A percentile compares a stretch with the other conserved stretches of the same genome.
phyloP scores from a whole-genome alignment of 2,113 vertebrate species.

The Sinosuthora webbiana region DNA sequence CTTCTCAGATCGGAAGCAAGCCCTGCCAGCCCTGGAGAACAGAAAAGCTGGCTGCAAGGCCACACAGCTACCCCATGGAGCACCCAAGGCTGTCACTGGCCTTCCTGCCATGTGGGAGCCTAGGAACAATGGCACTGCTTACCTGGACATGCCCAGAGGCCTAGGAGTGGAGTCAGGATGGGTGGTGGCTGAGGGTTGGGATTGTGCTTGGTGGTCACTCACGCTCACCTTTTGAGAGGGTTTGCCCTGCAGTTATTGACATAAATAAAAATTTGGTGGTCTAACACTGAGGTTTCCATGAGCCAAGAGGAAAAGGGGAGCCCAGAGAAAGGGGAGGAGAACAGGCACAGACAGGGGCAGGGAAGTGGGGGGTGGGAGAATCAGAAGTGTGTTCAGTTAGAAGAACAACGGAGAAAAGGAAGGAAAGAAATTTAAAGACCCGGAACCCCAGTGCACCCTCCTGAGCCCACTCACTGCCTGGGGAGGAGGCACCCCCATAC shows the following conservation, averaged over 20 bases:
- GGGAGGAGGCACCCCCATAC: not conserved
- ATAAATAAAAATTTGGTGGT: conserved; percentile 99
- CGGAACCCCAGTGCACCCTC: not conserved
- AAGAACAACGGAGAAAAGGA: conserved; percentile 61
- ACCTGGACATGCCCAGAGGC: conserved; percentile 56
- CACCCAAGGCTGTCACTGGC: not conserved
- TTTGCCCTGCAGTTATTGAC: conserved; percentile 96
- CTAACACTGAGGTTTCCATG: conserved; percentile 84
- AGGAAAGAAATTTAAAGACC: conserved; percentile 51
- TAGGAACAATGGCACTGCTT: not conserved
- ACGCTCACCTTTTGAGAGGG: conserved; percentile 79
- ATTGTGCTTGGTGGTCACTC: conserved; percentile 78
- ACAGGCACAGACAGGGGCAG: conserved; percentile 24
- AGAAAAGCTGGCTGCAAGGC: not conserved
- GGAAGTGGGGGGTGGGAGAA: conserved; percentile 69
- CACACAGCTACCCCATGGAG: not conserved
- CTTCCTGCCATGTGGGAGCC: not conserved
- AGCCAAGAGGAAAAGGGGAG: conserved; percentile 77
- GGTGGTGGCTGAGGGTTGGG: conserved; percentile 68
- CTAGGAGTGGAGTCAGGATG: conserved; percentile 59
- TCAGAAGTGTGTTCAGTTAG: conserved; percentile 73
- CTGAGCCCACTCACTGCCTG: rapidly evolving
- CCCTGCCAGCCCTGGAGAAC: not conserved
- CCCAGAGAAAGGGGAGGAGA: conserved; percentile 62
- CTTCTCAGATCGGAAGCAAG: not conserved